These are phyloP conservation scores for Oncorhynchus gorbuscha DNA, from an alignment of 2,113 vertebrate genomes.

Conservation along the genomic window DNA sequence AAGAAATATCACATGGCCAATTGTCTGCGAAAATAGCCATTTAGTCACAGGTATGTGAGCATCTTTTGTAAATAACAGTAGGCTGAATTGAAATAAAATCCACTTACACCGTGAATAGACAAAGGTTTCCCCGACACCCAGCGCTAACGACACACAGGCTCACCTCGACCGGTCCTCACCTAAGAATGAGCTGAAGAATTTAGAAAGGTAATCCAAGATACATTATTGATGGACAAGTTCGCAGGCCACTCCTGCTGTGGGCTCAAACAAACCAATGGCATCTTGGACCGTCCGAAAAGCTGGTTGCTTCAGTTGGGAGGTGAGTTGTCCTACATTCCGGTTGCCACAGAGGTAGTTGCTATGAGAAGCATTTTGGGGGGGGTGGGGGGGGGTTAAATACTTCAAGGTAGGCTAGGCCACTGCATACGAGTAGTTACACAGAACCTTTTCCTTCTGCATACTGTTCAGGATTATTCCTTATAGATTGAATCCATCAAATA, in stretches of 20 bases:
- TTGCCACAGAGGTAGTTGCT: slow-evolving; percentile 73
- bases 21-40: background rate
- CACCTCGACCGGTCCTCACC: slow-evolving; percentile 51
- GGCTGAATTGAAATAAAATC: background rate
- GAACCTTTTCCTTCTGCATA: background rate
- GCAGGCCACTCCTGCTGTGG: slow-evolving; percentile 51
- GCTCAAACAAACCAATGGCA: slow-evolving; percentile 55
- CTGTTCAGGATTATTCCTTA: background rate
- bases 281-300: slow-evolving; percentile 15
- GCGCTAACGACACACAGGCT: slow-evolving; percentile 2
- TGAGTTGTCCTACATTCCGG: slow-evolving; percentile 62
- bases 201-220: slow-evolving; percentile 63
- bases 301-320: slow-evolving; percentile 29
- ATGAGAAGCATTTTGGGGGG: background rate
- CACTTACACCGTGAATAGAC: slow-evolving; percentile 42
- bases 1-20: background rate
- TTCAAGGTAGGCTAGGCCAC: background rate
- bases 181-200: slow-evolving; percentile 64
- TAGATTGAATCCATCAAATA: too few relatives aligned
- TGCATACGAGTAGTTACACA: background rate
- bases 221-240: slow-evolving; percentile 70
- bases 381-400: background rate
- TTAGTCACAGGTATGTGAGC: background rate
- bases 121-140: background rate
- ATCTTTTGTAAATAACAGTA: background rate